Percentiles rank a stretch among this genome's conserved stretches.
Conservation (phyloP, 2,888 invertebrate genomes). For the Calameuta filiformis region DNA sequence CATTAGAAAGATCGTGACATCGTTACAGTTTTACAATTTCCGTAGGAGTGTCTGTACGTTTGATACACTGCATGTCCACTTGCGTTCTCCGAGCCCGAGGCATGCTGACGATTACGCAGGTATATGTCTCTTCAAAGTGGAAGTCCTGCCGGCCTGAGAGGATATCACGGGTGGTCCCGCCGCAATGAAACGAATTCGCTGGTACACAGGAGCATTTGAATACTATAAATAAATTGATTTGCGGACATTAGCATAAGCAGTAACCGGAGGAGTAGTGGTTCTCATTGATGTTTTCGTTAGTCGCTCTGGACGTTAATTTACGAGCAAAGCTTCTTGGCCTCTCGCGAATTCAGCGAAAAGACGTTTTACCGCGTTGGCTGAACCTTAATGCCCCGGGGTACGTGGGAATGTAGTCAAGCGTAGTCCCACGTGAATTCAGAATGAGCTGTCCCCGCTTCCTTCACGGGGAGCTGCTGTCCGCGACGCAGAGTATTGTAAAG, state of each 20-base stretch:
- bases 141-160: neutral
- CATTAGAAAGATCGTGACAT: neutral
- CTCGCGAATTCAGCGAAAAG: neutral
- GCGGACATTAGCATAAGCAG: conserved; percentile 53
- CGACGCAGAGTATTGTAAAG: neutral
- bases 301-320: neutral
- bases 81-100: neutral
- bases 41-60: neutral
- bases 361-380: neutral
- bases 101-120: neutral
- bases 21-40: neutral
- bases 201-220: conserved; percentile 49
- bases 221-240: conserved; percentile 59
- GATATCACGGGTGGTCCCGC: conserved; percentile 53
- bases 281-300: conserved; percentile 23
- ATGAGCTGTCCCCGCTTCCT: neutral
- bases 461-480: neutral
- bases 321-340: neutral
- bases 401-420: neutral
- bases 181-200: conserved; percentile 25
- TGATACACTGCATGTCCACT: neutral
- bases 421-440: neutral
- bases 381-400: neutral
- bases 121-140: neutral
- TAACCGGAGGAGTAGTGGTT: conserved; percentile 32